These are phyloP conservation scores for Callyntrura sp. DNA, from an alignment of 2,888 invertebrate genomes.

Conservation along the genomic window DNA sequence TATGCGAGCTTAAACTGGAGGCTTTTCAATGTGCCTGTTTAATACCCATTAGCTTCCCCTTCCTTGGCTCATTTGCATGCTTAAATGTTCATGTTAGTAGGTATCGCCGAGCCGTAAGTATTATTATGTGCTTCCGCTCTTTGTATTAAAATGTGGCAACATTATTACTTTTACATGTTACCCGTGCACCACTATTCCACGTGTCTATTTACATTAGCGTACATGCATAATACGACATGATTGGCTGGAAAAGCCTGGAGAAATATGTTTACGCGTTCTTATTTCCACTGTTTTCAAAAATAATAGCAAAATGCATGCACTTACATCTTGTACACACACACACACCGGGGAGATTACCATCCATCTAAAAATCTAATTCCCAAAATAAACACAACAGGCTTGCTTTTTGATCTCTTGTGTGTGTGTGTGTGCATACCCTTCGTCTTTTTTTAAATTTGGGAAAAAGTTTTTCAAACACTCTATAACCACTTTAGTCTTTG, in stretches of 20 bases:
- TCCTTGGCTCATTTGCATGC: constrained; percentile 73
- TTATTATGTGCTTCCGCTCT: constrained; percentile 70
- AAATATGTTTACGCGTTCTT: constrained; percentile 25
- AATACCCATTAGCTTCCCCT: constrained; percentile 72
- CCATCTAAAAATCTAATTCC: constrained; percentile 56
- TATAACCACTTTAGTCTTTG: no score
- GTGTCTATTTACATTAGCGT: neutral
- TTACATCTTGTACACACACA: no score
- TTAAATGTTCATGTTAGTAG: constrained; percentile 70
- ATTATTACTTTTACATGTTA: neutral
- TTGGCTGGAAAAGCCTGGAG: constrained; percentile 14
- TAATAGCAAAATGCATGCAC: neutral
- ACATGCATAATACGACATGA: constrained; percentile 30
- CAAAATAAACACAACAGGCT: constrained; percentile 58
- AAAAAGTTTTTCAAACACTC: no score
- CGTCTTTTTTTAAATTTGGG: neutral
- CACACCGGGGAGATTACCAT: no score
- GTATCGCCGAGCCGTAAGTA: constrained; percentile 10
- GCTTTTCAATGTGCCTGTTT: constrained; percentile 68
- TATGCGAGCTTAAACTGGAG: constrained; percentile 36
- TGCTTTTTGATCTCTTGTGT: constrained; percentile 53
- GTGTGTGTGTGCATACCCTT: neutral
- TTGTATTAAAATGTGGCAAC: constrained; percentile 60
- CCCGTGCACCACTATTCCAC: neutral
- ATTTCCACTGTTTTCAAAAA: constrained; percentile 19